Evolutionary conservation across 2,113 vertebrate genomes (phyloP), one percentile per base, ranked within the genome.

Genomic region (Helogale parvula): DNA sequence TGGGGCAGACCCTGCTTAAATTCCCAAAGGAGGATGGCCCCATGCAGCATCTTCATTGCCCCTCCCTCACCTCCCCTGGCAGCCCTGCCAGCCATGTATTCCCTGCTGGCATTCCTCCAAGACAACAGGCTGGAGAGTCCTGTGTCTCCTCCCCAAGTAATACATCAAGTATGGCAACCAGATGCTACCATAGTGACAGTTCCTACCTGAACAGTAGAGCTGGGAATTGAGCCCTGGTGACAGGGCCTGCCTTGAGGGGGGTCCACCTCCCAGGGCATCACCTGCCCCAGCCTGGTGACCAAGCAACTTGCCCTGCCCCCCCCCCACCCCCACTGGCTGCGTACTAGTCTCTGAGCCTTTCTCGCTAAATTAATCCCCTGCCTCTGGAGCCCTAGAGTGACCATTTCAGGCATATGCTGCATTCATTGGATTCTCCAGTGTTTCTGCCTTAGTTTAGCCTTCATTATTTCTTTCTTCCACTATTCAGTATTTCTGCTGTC

Each of bases 161-260:
- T 74, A 88, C 12, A 3, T 95, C n/a, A 87, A 95, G 76, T 94
- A 81, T 0, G 80, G 88, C 79, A 95, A 93, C 82, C 81, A 86
- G 77, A 93, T 80, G 4, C 88, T 95, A 54, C 94, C 94, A 90
- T 96, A 94, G 96, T 88, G 88, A 84, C 25, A 47, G 93, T 98
- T 98, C 97, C 91, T 97, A 88, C 95, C 79, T 97, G 71, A 97
- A 97, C 91, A 96, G 90, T 83, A 96, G 50, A 66, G 11, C 79
- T 91, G 93, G 94, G 85, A 90, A 68, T 95, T 97, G 93, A 97
- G 54, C 82, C 85, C 60, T 81, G 80, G 94, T 91, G 81, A 93
- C 88, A 85, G 52, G 65, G 82, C 45, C n/a, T 97, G 65, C 76
- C 88, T 90, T 65, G 57, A 87, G 71, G 69, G 31, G 52, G 52